Evolutionary conservation across 2,113 vertebrate genomes (phyloP).

Genomic region (human (Homo sapiens)): GRCh38 chr7:13118001-13118500

Average conservation of each 20-base stretch:
- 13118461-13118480: background rate
- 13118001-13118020: background rate
- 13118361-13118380: background rate
- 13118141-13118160: background rate
- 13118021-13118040: background rate
- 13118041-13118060: background rate
- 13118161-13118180: background rate
- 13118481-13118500: background rate
- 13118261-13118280: background rate
- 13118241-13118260: background rate
- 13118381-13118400: background rate
- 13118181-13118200: background rate
- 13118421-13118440: background rate
- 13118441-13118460: background rate
- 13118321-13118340: no score
- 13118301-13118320: background rate
- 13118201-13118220: background rate
- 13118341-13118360: background rate
- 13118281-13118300: background rate
- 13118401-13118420: background rate
- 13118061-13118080: background rate
- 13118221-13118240: background rate
- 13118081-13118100: background rate
- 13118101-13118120: background rate
- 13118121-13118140: background rate